Conservation (phyloP, 2,797 vertebrate genomes). For the Todus mexicanus region DNA sequence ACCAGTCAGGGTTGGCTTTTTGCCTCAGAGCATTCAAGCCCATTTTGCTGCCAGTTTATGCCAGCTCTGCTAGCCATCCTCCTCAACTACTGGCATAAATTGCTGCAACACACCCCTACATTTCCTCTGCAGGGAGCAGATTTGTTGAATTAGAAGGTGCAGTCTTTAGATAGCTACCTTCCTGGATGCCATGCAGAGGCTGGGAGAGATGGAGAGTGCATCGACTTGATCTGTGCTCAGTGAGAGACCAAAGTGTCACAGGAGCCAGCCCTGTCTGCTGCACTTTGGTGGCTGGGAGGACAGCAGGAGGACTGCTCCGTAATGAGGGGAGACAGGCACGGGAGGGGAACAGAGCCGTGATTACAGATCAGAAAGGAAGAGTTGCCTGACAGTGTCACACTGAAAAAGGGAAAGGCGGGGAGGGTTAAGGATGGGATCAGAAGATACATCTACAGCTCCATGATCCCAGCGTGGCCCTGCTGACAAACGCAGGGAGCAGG, state of each 20-base stretch:
- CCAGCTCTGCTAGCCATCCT: background rate
- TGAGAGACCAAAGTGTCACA: background rate
- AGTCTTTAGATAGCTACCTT: background rate
- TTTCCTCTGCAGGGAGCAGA: background rate
- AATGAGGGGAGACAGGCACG: background rate
- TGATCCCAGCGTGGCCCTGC: background rate
- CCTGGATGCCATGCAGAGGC: background rate
- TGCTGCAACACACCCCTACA: background rate
- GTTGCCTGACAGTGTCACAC: background rate
- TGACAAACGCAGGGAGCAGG: rapidly evolving
- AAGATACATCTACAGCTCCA: background rate
- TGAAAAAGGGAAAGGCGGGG: background rate
- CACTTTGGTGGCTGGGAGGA: background rate
- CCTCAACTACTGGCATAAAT: background rate
- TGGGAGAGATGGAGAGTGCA: background rate
- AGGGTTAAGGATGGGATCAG: background rate
- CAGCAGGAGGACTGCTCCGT: background rate
- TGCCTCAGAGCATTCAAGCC: background rate
- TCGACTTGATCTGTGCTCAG: background rate
- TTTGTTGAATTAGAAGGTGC: conserved; percentile 19
- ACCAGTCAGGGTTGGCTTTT: background rate
- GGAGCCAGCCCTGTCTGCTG: background rate
- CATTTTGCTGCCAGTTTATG: background rate
- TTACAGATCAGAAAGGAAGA: background rate
- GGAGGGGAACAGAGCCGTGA: background rate